Evolutionary conservation across 2,113 vertebrate genomes (phyloP), one percentile per base, ranked within the genome.

Genomic region (Semicossyphus pulcher): DNA sequence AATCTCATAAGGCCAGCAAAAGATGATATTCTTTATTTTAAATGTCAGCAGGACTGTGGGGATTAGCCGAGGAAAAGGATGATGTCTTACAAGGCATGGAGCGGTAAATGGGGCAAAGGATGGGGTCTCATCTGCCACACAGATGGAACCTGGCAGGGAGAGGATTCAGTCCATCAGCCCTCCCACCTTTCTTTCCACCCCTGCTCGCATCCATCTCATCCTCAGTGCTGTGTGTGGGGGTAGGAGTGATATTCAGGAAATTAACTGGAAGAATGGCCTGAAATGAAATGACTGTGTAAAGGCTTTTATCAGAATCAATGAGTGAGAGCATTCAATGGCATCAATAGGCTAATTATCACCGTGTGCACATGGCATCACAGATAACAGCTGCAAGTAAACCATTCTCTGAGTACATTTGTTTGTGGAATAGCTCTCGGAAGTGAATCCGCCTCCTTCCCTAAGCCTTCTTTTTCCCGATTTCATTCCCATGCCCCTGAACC

Each of bases 71-170:
- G 47, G 44, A 34, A 65, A 45, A 44, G 49, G 63, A 14, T 63
- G 72, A 85, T 66, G 52, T 66, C 76, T 73, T 73, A 37, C 58
- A 72, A 70, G 77, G 80, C 53, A 18, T 69, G 62, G 48, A 54
- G 70, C 36, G 2, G 63, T 26, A 65, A 23, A 29, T 39, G 57
- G 69, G 51, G 39, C 1, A 28, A 65, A 48, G 71, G 69, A 78
- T 48, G 64, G 65, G 62, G 72, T 79, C 88, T 86, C 82, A 78
- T 89, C 84, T 82, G 70, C 77, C 48, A 71, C 73, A 83, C 88
- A 89, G 83, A 86, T 86, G 78, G 77, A 77, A 74, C 80, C 70
- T 82, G 67, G 81, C 87, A 79, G 81, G 78, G 75, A 83, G 79
- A 80, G 54, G 57, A 86, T 76, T 15, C 39, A 42, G 71, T 87